Base-by-base conservation (phyloP, 2,888 invertebrate genomes). In the Lithosia quadra region DNA sequence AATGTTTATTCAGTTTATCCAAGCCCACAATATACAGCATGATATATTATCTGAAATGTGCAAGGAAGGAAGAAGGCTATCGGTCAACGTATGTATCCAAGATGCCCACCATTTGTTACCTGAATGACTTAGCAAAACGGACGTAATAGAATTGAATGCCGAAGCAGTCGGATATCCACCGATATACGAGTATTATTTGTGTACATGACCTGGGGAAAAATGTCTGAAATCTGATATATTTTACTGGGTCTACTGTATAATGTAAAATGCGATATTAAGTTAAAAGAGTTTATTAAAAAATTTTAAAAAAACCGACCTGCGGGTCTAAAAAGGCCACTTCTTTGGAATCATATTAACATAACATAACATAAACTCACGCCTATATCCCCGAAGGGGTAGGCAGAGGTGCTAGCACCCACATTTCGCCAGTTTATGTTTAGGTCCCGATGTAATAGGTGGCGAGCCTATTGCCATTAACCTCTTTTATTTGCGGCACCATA, bases 41-140 rank as follows among this genome's bases (percentile, higher is more conserved):
- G n/a, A 58, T 24, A 28, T n/a, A 34, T n/a, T n/a, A 24, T n/a
- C 24, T 0, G 15, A 56, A 28, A 24, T 56, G 22, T 24, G 15
- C 15, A 22, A 22, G 22, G 55, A 55, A 56, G 56, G 15, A 56
- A 24, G 15, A 10, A 39, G 21, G 18, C 33, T n/a, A 58, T 22
- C 60, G n/a, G 3, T 39, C 22, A n/a, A 39, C 5, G 63, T 15
- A 65, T 49, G 15, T 22, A 21, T 21, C 57, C n/a, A n/a, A 28
- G 43, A 53, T 49, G 58, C 39, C 56, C 7, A n/a, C 18, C 65
- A 66, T 66, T 60, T 53, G 55, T 66, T 60, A 66, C 34, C 39
- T 33, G 34, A 34, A 22, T 53, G 60, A 66, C 60, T 34, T 59
- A 21, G 24, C 53, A 18, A 60, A 65, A 65, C 49, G 49, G 59